These are phyloP conservation scores for Theocolax elegans DNA, from an alignment of 1,140 invertebrate genomes.

Conservation along the genomic window DNA sequence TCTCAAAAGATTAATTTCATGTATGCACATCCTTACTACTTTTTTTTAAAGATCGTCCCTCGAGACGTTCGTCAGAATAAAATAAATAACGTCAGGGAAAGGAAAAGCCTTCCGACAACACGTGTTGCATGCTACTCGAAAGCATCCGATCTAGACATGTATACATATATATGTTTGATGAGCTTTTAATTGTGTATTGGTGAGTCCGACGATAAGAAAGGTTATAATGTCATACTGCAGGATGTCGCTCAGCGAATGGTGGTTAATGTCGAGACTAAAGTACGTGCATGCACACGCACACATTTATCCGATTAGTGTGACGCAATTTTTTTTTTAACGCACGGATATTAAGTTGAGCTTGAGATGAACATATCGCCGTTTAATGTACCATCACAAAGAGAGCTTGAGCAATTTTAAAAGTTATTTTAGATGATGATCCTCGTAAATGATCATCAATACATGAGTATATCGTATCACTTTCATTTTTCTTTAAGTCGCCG, in stretches of 20 bases:
- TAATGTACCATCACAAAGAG: background rate
- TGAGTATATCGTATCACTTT: too few species aligned
- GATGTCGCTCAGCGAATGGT: constrained; percentile 39
- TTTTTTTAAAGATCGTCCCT: too few species aligned
- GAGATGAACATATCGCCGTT: background rate
- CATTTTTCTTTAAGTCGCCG: too few species aligned
- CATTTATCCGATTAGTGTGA: background rate
- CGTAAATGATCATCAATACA: background rate
- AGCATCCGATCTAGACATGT: background rate
- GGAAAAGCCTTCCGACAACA: background rate
- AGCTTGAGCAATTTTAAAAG: background rate
- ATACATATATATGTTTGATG: background rate
- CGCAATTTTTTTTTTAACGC: background rate
- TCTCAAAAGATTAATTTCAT: too few species aligned
- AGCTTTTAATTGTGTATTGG: background rate
- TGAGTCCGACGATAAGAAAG: constrained; percentile 49
- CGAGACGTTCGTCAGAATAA: too few species aligned
- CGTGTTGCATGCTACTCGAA: constrained; percentile 13
- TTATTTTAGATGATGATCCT: background rate
- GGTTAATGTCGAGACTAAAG: constrained; percentile 49
- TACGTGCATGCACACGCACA: background rate
- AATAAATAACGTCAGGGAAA: background rate
- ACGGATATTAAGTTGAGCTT: background rate
- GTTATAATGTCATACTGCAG: constrained; percentile 48
- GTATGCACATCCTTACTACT: too few species aligned